These are phyloP conservation scores for Coreoperca whiteheadi DNA, from an alignment of 2,113 vertebrate genomes.

Conservation along the genomic window DNA sequence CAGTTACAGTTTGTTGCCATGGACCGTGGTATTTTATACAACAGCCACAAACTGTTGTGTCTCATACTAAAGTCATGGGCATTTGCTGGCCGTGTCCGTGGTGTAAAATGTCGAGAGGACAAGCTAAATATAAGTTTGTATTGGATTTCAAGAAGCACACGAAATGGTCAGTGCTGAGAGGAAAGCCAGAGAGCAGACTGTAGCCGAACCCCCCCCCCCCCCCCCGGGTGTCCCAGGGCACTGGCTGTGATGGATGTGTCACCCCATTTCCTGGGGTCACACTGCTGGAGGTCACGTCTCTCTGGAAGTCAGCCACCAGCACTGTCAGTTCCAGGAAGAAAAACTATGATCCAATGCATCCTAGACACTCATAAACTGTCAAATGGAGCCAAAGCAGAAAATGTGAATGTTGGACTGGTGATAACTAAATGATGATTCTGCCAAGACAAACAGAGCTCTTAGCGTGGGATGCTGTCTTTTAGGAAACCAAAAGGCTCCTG, in stretches of 20 bases:
- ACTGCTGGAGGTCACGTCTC: constrained; percentile 52
- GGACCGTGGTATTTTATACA: constrained; percentile 44
- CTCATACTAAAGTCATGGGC: constrained; percentile 41
- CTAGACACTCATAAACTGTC: constrained; percentile 55
- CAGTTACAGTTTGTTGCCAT: constrained; percentile 48
- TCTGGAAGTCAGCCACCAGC: constrained; percentile 52
- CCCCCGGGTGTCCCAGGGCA: constrained; percentile 44
- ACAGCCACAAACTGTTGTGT: constrained; percentile 30
- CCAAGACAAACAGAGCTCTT: constrained; percentile 61
- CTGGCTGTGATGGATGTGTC: constrained; percentile 60
- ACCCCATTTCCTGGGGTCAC: constrained; percentile 63
- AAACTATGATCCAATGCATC: constrained; percentile 57
- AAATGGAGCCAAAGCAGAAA: constrained; percentile 60
- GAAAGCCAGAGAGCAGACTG: constrained; percentile 35
- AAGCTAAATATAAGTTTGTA: constrained; percentile 77
- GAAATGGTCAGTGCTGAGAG: constrained; percentile 61
- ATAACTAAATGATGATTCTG: constrained; percentile 53
- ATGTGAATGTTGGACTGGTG: constrained; percentile 55
- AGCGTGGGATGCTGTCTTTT: constrained; percentile 49
- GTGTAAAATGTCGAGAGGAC: constrained; percentile 61
- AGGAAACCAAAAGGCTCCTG: constrained; percentile 23
- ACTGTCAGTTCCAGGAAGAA: constrained; percentile 57
- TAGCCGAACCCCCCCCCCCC: too few species aligned
- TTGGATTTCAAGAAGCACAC: constrained; percentile 74
- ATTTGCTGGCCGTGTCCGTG: constrained; percentile 51